Conservation (phyloP, 2,888 invertebrate genomes). For the Deilephila elpenor region DNA sequence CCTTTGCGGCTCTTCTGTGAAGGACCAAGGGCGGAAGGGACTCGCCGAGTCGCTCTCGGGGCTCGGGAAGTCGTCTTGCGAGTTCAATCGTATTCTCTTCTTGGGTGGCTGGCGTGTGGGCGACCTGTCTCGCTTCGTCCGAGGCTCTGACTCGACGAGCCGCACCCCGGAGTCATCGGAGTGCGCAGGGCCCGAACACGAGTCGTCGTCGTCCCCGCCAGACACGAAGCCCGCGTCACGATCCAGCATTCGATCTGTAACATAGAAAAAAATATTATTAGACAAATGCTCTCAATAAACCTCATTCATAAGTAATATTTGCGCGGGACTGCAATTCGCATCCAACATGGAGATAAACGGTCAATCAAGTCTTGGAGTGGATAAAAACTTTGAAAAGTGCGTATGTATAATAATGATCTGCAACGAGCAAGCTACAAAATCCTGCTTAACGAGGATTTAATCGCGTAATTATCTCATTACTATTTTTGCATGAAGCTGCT, state of each 20-base stretch:
- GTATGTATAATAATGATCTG: too few species aligned
- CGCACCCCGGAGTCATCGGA: slow-evolving; percentile 82
- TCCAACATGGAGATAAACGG: too few species aligned
- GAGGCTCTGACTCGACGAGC: slow-evolving; percentile 71
- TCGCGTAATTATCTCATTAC: too few species aligned
- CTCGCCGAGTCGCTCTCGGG: slow-evolving; percentile 75
- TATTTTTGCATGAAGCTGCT: background rate
- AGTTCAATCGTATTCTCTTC: slow-evolving; percentile 87
- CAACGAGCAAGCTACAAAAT: too few species aligned
- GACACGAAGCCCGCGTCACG: slow-evolving; percentile 90
- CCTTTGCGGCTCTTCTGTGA: slow-evolving; percentile 83
- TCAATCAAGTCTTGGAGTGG: too few species aligned
- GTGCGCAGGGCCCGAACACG: slow-evolving; percentile 80
- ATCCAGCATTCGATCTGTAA: slow-evolving; percentile 85
- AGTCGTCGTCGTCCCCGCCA: slow-evolving; percentile 89
- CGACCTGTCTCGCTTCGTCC: slow-evolving; percentile 84
- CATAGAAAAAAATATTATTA: slow-evolving; percentile 48
- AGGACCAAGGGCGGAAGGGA: slow-evolving; percentile 89
- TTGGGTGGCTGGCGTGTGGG: slow-evolving; percentile 85
- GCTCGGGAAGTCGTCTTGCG: slow-evolving; percentile 68
- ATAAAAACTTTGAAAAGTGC: too few species aligned
- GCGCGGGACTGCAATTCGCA: too few species aligned
- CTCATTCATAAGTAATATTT: too few species aligned
- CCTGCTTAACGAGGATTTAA: too few species aligned
- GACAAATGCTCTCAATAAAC: background rate